These are phyloP conservation scores for Pungitius pungitius DNA, from an alignment of 2,113 vertebrate genomes.

Conservation along the genomic window DNA sequence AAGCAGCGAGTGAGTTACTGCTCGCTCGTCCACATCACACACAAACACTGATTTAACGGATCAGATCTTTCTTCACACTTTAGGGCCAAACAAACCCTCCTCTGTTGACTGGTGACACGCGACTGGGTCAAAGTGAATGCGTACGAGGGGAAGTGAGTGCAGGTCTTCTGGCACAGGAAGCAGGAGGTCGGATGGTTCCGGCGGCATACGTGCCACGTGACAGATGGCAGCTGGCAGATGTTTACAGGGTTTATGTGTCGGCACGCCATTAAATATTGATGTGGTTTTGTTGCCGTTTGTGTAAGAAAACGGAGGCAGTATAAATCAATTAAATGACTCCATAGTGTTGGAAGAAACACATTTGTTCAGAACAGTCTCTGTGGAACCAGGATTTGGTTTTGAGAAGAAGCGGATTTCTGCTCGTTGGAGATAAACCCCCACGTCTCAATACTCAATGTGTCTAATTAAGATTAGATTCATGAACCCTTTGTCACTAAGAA, in stretches of 20 bases:
- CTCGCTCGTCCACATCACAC: neutral
- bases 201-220: neutral
- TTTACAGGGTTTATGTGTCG: neutral
- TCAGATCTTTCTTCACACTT: neutral
- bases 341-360: too few relatives aligned
- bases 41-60: neutral
- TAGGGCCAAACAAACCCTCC: neutral
- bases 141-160: neutral
- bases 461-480: neutral
- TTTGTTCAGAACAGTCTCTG: too few relatives aligned
- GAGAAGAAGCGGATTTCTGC: neutral
- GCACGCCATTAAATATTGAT: neutral
- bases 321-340: neutral
- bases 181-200: neutral
- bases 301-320: neutral
- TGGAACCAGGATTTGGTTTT: too few relatives aligned
- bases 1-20: neutral
- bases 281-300: neutral
- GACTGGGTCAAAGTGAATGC: neutral
- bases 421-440: neutral
- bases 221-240: neutral
- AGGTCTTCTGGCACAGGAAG: constrained; percentile 5
- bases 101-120: neutral
- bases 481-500: neutral
- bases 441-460: neutral